phyloP scores from a whole-genome alignment of 1,140 invertebrate genomes.

The Drosophila grimshawi region DNA sequence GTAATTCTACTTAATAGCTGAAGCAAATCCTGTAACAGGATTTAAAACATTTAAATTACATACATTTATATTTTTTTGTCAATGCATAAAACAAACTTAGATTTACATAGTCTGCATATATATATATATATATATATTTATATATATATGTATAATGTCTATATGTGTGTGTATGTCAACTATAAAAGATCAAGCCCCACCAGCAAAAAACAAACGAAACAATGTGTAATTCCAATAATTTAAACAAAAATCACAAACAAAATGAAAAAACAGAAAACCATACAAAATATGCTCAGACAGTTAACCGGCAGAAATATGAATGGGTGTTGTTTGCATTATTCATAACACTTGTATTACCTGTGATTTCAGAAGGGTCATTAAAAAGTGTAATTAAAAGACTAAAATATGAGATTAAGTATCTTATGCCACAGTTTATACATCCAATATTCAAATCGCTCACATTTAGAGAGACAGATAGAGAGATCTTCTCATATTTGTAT shows the following conservation, averaged over 20 bases:
- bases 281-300: slow-evolving; percentile 3
- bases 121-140: slow-evolving; percentile 33
- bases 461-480: too few species aligned
- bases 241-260: slow-evolving; percentile 16
- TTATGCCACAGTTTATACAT: slow-evolving; percentile 4
- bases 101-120: slow-evolving; percentile 42
- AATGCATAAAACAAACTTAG: slow-evolving; percentile 48
- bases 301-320: slow-evolving; percentile 9
- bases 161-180: slow-evolving; percentile 48
- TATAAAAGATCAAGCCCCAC: slow-evolving; percentile 67
- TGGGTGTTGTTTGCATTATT: neutral
- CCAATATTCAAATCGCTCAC: neutral
- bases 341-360: slow-evolving; percentile 2
- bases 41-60: slow-evolving; percentile 70
- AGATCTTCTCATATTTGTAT: neutral
- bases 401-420: slow-evolving; percentile 16
- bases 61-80: slow-evolving; percentile 35
- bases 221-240: slow-evolving; percentile 57
- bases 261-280: neutral
- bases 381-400: neutral
- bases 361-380: neutral
- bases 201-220: slow-evolving; percentile 55
- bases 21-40: slow-evolving; percentile 81
- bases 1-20: slow-evolving; percentile 77
- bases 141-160: slow-evolving; percentile 41